These are phyloP conservation scores for Zaprionus taronus DNA, from an alignment of 1,140 invertebrate species.

Conservation along the genomic window DNA sequence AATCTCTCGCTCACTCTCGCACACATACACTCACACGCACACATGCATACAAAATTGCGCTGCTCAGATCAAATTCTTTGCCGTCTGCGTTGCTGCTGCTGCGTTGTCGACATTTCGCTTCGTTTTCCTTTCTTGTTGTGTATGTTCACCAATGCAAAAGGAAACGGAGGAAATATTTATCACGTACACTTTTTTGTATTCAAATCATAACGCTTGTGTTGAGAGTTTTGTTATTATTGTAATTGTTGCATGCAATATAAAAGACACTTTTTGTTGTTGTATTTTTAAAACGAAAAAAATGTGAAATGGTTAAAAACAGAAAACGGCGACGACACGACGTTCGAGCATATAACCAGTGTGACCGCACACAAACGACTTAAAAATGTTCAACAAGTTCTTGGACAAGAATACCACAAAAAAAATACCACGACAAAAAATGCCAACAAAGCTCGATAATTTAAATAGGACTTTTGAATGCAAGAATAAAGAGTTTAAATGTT, in stretches of 20 bases:
- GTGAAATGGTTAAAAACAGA: constrained; percentile 53
- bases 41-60: constrained; percentile 51
- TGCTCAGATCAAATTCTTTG: constrained; percentile 73
- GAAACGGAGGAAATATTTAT: constrained; percentile 20
- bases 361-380: constrained; percentile 12
- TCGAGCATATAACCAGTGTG: constrained; percentile 46
- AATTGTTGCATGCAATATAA: constrained; percentile 52
- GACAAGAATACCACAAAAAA: constrained; percentile 5
- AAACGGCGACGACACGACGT: constrained; percentile 55
- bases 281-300: constrained; percentile 54
- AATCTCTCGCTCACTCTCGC: constrained; percentile 51
- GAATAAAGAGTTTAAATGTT: background rate
- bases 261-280: constrained; percentile 47
- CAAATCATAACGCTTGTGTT: constrained; percentile 56
- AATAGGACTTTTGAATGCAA: background rate
- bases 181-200: constrained; percentile 55
- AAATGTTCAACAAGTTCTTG: constrained; percentile 19
- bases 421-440: constrained; percentile 13
- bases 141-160: constrained; percentile 31
- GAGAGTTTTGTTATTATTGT: constrained; percentile 32
- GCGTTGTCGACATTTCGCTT: constrained; percentile 66
- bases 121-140: constrained; percentile 53
- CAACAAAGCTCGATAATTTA: background rate
- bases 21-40: constrained; percentile 41
- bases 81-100: constrained; percentile 45